These are phyloP conservation scores for Acholoe squamosa DNA, from an alignment of 2,888 invertebrate genomes.

Conservation along the genomic window DNA sequence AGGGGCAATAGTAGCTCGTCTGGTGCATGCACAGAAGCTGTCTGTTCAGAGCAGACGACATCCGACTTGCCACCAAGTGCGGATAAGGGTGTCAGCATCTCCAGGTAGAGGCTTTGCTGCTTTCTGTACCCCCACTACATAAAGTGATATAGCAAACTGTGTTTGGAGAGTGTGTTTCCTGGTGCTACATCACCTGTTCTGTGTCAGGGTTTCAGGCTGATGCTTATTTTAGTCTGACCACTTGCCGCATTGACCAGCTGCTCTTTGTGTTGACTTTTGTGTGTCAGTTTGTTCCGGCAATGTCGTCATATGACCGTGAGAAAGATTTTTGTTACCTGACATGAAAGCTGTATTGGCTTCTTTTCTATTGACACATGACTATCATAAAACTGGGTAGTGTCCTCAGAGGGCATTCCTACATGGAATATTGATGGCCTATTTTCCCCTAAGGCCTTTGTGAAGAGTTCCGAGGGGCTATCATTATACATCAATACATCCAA, in stretches of 20 bases:
- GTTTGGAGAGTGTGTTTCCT: neutral
- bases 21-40: neutral
- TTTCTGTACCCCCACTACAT: too few species aligned
- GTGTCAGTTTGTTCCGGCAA: neutral
- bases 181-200: neutral
- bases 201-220: neutral
- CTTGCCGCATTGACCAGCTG: neutral
- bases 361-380: too few species aligned
- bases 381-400: too few species aligned
- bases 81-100: neutral
- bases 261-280: neutral
- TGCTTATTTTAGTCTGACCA: slow-evolving; percentile 26
- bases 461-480: too few species aligned
- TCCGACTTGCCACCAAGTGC: neutral
- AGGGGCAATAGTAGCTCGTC: neutral
- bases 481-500: too few species aligned
- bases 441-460: too few species aligned
- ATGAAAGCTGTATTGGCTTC: too few species aligned
- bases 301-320: neutral
- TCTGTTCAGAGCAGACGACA: neutral
- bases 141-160: too few species aligned
- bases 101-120: too few species aligned
- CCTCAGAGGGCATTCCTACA: too few species aligned
- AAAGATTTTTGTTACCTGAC: too few species aligned
- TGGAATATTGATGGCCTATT: too few species aligned